Conservation (phyloP, 37 sponge, comb jelly and placozoan species). For the Ianthella basta region DNA sequence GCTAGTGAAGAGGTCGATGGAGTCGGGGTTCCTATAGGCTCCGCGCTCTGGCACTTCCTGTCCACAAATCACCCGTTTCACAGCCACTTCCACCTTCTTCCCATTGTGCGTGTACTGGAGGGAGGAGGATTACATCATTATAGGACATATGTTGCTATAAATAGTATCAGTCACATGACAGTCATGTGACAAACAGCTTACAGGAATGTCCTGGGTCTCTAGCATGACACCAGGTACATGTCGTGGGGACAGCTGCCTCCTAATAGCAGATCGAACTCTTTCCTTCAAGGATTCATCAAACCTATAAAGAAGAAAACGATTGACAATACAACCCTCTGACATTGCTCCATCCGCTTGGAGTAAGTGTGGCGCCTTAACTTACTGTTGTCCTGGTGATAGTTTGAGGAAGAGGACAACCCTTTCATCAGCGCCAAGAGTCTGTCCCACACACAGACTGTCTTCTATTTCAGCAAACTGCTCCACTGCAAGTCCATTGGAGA, state of each 20-base stretch:
- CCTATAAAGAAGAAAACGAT: constrained; percentile 27
- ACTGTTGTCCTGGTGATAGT: constrained; percentile 75
- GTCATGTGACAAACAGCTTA: constrained; percentile 38
- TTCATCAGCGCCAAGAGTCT: constrained; percentile 81
- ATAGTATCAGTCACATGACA: not conserved
- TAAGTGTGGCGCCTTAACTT: not conserved
- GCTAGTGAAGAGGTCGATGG: constrained; percentile 87
- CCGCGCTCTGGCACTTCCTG: constrained; percentile 76
- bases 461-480: constrained; percentile 73
- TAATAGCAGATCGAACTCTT: constrained; percentile 68
- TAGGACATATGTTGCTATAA: not conserved
- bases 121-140: too few species aligned
- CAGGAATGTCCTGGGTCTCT: constrained; percentile 90
- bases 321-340: not conserved
- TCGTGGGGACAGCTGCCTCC: constrained; percentile 87
- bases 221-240: constrained; percentile 91
- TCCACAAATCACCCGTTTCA: constrained; percentile 92
- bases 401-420: constrained; percentile 96
- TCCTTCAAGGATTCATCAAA: constrained; percentile 70
- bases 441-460: constrained; percentile 96
- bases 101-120: constrained; percentile 90
- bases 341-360: not conserved
- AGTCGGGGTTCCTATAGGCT: constrained; percentile 87
- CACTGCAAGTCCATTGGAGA: constrained; percentile 46
- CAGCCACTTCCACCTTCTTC: constrained; percentile 99